These are phyloP conservation scores for Xenopus borealis DNA, from an alignment of 2,113 vertebrate genomes.

Conservation along the genomic window DNA sequence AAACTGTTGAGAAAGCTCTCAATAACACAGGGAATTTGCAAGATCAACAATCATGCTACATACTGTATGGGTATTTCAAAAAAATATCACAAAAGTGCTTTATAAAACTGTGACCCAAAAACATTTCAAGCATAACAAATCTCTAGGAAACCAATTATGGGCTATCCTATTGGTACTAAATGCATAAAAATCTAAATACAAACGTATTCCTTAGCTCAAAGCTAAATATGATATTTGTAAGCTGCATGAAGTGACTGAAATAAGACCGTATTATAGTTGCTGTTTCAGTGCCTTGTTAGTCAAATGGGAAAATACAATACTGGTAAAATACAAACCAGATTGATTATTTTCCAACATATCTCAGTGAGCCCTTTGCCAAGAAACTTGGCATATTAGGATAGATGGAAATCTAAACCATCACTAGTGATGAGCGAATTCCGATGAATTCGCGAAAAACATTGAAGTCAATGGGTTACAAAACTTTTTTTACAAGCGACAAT, in stretches of 20 bases:
- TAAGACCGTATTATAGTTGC: too few relatives aligned
- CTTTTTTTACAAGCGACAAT: too few relatives aligned
- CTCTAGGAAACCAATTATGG: slow-evolving; percentile 24
- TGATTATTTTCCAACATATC: too few relatives aligned
- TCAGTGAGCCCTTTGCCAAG: too few relatives aligned
- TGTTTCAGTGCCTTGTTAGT: too few relatives aligned
- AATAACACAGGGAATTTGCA: not conserved
- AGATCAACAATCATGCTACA: not conserved
- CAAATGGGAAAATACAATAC: too few relatives aligned
- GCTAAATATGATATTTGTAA: not conserved
- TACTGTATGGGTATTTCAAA: not conserved
- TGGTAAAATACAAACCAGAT: too few relatives aligned
- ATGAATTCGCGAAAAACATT: too few relatives aligned
- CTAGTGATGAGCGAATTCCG: too few relatives aligned
- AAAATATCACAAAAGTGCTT: not conserved
- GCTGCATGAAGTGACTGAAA: not conserved
- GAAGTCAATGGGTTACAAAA: too few relatives aligned
- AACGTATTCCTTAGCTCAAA: not conserved
- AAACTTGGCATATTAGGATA: too few relatives aligned
- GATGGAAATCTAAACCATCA: too few relatives aligned
- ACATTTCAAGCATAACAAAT: slow-evolving; percentile 8
- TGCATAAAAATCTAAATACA: not conserved
- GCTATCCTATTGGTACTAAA: not conserved
- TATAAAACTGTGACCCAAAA: not conserved
- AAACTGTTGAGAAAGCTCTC: not conserved